Conservation (phyloP, 2,797 vertebrate genomes). For the Nasua narica region DNA sequence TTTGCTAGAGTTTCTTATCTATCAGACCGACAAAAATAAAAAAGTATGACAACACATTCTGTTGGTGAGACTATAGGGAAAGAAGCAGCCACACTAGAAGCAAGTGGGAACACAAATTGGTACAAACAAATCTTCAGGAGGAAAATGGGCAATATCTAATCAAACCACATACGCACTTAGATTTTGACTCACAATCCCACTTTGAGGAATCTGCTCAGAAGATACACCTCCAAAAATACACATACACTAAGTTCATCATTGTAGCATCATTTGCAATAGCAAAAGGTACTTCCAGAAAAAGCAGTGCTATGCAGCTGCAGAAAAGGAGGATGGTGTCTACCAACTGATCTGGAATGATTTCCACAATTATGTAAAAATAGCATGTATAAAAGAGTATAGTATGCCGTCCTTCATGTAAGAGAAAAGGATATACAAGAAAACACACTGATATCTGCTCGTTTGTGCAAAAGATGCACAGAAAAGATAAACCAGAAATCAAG, state of each 20-base stretch:
- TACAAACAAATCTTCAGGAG: background rate
- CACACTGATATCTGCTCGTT: background rate
- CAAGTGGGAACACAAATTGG: background rate
- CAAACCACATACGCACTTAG: background rate
- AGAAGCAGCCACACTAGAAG: background rate
- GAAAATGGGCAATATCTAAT: background rate
- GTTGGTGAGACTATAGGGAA: background rate
- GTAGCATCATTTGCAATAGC: background rate
- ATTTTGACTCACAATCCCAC: background rate
- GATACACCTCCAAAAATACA: background rate
- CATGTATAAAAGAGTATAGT: background rate
- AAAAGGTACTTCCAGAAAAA: background rate
- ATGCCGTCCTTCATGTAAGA: background rate
- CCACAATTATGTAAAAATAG: background rate
- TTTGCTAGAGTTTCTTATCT: background rate
- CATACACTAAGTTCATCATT: background rate
- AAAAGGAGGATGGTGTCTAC: background rate
- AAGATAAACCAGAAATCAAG: background rate
- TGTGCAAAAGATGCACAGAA: background rate
- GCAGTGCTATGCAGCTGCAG: background rate
- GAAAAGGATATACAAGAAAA: background rate
- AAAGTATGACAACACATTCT: background rate
- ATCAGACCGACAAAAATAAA: background rate
- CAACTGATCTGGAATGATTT: background rate
- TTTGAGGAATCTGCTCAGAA: background rate